phyloP scores from a whole-genome alignment of 2,113 vertebrate genomes.

The Nematolebias whitei region DNA sequence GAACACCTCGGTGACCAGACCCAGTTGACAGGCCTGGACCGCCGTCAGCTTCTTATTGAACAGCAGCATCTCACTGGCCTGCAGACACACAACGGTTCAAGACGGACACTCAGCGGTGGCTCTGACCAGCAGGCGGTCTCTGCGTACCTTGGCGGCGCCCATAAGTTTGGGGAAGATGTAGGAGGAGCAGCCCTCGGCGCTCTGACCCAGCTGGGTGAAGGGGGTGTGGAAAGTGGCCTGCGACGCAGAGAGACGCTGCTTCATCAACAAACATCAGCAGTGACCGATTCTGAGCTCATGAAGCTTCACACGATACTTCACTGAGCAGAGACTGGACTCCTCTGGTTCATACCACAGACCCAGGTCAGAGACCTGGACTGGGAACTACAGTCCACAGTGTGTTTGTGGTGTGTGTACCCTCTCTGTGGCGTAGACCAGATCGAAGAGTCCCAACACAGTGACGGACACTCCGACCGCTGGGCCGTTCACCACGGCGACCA shows the following conservation, averaged over 20 bases:
- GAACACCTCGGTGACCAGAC: slow-evolving; percentile 92
- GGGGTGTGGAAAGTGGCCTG: slow-evolving; percentile 72
- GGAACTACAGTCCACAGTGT: too few species aligned
- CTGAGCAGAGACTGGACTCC: too few species aligned
- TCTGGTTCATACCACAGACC: too few species aligned
- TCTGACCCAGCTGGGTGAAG: slow-evolving; percentile 73
- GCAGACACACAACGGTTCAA: neutral
- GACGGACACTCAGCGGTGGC: neutral
- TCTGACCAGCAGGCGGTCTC: neutral
- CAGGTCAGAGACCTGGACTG: too few species aligned
- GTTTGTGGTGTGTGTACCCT: slow-evolving; percentile 28
- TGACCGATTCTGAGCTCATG: too few species aligned
- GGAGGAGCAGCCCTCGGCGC: slow-evolving; percentile 71
- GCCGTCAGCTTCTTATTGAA: slow-evolving; percentile 94
- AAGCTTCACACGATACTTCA: too few species aligned
- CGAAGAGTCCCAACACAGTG: slow-evolving; percentile 62
- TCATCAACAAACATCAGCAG: neutral
- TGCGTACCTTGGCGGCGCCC: slow-evolving; percentile 56
- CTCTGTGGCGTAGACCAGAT: slow-evolving; percentile 70
- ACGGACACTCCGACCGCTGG: slow-evolving; percentile 64
- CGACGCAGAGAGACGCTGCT: neutral
- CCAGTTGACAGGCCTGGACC: slow-evolving; percentile 83
- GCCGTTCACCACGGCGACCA: slow-evolving; percentile 69
- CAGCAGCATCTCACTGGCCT: slow-evolving; percentile 91
- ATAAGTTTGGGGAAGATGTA: slow-evolving; percentile 70